These are phyloP conservation scores for Coranthus polyacanthus DNA, from an alignment of 2,797 vertebrate genomes.

Conservation along the genomic window DNA sequence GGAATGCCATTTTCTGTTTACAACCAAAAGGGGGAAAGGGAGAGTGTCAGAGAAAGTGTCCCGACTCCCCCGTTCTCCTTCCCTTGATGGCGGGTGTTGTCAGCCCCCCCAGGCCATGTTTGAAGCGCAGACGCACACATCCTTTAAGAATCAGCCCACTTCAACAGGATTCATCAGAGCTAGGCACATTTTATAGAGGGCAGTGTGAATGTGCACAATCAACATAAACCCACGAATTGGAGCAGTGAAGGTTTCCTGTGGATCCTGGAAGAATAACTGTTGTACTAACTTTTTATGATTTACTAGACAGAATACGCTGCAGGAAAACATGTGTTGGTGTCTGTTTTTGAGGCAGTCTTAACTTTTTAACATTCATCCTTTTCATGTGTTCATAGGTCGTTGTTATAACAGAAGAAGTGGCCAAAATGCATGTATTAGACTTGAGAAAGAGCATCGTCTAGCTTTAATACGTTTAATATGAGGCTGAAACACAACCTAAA, in stretches of 20 bases:
- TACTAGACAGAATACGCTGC: conserved; percentile 13
- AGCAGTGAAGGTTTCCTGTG: conserved; percentile 33
- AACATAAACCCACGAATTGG: conserved; percentile 43
- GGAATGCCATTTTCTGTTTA: conserved; percentile 81
- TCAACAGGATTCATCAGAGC: conserved; percentile 47
- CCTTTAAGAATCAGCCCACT: conserved; percentile 71
- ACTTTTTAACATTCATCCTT: too few relatives aligned
- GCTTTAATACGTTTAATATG: too few relatives aligned
- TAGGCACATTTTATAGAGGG: conserved; percentile 60
- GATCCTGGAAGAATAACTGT: conserved; percentile 39
- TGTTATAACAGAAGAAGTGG: too few relatives aligned
- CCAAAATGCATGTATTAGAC: too few relatives aligned
- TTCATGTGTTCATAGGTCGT: too few relatives aligned
- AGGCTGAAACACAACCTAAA: too few relatives aligned
- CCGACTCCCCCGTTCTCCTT: conserved; percentile 19
- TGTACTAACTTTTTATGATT: conserved; percentile 46
- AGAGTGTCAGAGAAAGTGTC: conserved; percentile 72
- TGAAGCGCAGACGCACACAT: conserved; percentile 62
- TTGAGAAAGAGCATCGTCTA: too few relatives aligned
- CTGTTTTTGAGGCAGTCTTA: background rate
- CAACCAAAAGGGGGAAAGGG: conserved; percentile 62
- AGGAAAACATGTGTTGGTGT: background rate
- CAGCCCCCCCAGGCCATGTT: conserved; percentile 51
- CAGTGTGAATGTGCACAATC: conserved; percentile 59
- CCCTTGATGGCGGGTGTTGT: conserved; percentile 46